Percentiles rank a stretch among this genome's conserved stretches.
Evolutionary conservation across 1,140 invertebrate genomes (phyloP).

Genomic region (Drosophila cardini): DNA sequence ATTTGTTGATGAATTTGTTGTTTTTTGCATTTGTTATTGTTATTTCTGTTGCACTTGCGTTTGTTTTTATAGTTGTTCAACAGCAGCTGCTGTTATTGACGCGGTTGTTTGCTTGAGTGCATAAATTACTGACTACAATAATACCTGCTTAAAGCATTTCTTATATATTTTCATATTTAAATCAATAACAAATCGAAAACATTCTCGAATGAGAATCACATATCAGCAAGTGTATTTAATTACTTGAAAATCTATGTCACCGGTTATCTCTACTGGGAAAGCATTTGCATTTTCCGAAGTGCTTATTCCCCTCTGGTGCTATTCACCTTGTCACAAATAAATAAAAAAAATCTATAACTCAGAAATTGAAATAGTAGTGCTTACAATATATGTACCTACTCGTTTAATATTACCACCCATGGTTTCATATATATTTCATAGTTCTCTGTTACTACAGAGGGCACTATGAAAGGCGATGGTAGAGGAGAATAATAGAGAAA

Average conservation of each 20-base stretch:
- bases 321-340: constrained; percentile 66
- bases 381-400: constrained; percentile 26
- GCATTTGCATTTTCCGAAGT: no score
- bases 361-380: constrained; percentile 16
- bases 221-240: constrained; percentile 79
- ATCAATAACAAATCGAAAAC: no score
- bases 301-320: constrained; percentile 55
- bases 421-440: constrained; percentile 23
- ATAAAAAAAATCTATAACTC: constrained; percentile 10
- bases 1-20: constrained; percentile 28
- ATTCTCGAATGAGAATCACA: no score
- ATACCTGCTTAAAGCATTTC: no score
- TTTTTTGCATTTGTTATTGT: constrained; percentile 25
- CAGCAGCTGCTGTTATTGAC: constrained; percentile 18
- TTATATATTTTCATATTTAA: no score
- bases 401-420: constrained; percentile 40
- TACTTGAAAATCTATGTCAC: constrained; percentile 64
- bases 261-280: constrained; percentile 8
- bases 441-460: background rate
- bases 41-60: constrained; percentile 20
- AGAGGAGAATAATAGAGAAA: constrained; percentile 50
- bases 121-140: no score
- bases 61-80: constrained; percentile 9
- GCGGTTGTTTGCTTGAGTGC: constrained; percentile 28
- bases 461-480: constrained; percentile 9